Conservation (phyloP, 2,797 vertebrate species). For the Sorex maritimensis region DNA sequence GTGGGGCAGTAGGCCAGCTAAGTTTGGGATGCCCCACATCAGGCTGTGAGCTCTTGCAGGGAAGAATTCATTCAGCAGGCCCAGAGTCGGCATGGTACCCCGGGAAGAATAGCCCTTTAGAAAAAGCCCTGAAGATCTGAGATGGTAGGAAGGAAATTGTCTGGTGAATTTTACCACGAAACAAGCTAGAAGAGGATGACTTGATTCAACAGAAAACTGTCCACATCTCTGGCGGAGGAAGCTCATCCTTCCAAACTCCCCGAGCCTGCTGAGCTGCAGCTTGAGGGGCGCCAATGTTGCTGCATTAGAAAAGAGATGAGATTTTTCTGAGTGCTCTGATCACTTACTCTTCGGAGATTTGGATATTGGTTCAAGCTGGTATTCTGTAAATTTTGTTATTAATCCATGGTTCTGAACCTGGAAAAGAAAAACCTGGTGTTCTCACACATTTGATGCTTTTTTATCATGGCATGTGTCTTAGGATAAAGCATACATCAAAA, state of each 20-base stretch:
- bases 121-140: constrained; percentile 62
- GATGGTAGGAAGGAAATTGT: constrained; percentile 14
- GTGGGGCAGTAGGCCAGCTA: too few relatives aligned
- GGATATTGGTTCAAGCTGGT: constrained; percentile 64
- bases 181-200: constrained; percentile 42
- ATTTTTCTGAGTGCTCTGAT: constrained; percentile 62
- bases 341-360: constrained; percentile 63
- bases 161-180: constrained; percentile 49
- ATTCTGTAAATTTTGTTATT: constrained; percentile 69
- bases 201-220: constrained; percentile 40
- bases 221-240: constrained; percentile 39
- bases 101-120: constrained; percentile 51
- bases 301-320: constrained; percentile 70
- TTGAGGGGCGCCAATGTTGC: constrained; percentile 69
- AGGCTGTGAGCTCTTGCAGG: constrained; percentile 22
- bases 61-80: constrained; percentile 53
- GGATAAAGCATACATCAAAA: constrained; percentile 65
- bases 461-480: constrained; percentile 47
- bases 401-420: constrained; percentile 29
- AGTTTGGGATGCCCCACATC: neutral
- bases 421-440: constrained; percentile 67
- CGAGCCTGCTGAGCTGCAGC: constrained; percentile 41
- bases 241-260: constrained; percentile 67
- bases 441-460: constrained; percentile 50
- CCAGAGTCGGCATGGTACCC: neutral